Conservation (phyloP, 2,797 vertebrate species). For the Anabacerthia variegaticeps region DNA sequence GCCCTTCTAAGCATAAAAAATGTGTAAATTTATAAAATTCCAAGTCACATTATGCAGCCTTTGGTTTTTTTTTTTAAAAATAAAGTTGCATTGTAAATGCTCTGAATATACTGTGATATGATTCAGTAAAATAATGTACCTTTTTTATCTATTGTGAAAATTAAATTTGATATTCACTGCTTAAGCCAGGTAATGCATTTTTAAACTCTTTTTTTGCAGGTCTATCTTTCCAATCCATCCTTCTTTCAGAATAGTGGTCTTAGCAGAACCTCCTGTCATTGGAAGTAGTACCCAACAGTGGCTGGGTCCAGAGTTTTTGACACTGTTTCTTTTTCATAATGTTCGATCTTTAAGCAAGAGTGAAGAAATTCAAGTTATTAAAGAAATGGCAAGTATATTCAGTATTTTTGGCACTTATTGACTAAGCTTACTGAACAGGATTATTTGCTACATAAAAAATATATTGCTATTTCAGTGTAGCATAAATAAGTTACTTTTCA, state of each 20-base stretch:
- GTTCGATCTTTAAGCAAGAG: constrained; percentile 83
- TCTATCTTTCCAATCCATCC: constrained; percentile 90
- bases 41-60: background rate
- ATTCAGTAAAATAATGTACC: background rate
- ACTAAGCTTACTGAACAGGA: background rate
- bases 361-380: constrained; percentile 88
- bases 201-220: constrained; percentile 67
- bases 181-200: background rate
- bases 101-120: background rate
- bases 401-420: background rate
- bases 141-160: background rate
- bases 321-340: constrained; percentile 92
- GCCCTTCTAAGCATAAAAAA: background rate
- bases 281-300: constrained; percentile 88
- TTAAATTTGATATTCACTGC: background rate
- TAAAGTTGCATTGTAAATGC: background rate
- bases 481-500: background rate
- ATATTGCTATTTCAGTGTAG: background rate
- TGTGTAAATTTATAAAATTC: background rate
- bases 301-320: constrained; percentile 94
- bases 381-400: constrained; percentile 82
- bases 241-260: constrained; percentile 90
- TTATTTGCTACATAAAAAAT: background rate
- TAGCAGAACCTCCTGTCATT: constrained; percentile 90
- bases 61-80: background rate